Evolutionary conservation across 2,888 invertebrate genomes (phyloP), one percentile per base, ranked within the genome.

Genomic region (Lepidocyrtoides sp.): DNA sequence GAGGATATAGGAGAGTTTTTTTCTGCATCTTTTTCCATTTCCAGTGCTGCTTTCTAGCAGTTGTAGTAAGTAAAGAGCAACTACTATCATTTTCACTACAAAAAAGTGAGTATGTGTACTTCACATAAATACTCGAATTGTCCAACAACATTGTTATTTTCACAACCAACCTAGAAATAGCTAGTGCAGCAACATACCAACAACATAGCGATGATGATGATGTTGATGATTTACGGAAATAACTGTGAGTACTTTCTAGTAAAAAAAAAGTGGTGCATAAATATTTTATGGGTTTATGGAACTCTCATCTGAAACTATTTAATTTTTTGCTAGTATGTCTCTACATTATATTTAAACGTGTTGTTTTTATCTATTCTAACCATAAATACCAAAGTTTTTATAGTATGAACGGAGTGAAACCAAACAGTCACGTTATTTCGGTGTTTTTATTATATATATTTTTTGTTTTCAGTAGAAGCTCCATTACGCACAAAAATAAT

Each of bases 291-390:
- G 63, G 14, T 14, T 29, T 81, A 12, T 81, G 60, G 29, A n/a
- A n/a, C n/a, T n/a, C 81, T 81, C 81, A 81, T 81, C 57, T 17
- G 17, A n/a, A 60, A 81, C 29, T 2, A 41, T 36, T 81, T 81
- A 26, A 14, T 5, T 66, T 20, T 41, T 72, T 41, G 20, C 23
- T 29, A 26, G 20, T n/a, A 72, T 72, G n/a, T n/a, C n/a, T n/a
- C n/a, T n/a, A 17, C 51, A 51, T 17, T 17, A 44, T 44, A 17
- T 51, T 51, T 51, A 51, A 51, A 51, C 51, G 17, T 8, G n/a
- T n/a, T 51, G 36, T 41, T 14, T 17, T 41, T 41, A 29, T 44
- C 8, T 26, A n/a, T 63, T 63, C 32, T 26, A 63, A 63, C 8
- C 32, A 23, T 63, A 63, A 63, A 32, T 63, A 29, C 29, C 63